phyloP scores from a whole-genome alignment of 2,888 invertebrate genomes.

The Marasmarcha lunaedactyla region DNA sequence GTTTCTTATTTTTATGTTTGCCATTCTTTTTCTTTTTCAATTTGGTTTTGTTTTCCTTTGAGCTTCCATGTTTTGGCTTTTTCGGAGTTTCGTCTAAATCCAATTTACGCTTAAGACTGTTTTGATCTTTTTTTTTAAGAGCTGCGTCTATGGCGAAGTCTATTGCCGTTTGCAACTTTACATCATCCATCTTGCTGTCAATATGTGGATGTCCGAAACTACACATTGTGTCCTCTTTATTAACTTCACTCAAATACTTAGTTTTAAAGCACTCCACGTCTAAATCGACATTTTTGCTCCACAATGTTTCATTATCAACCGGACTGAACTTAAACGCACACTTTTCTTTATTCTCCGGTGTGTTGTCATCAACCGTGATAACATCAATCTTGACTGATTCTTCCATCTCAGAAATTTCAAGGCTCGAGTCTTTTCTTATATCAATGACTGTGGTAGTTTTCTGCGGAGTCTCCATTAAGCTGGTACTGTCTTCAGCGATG shows the following conservation, averaged over 20 bases:
- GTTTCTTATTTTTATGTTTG: constrained; percentile 11
- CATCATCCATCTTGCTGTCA: background rate
- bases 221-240: constrained; percentile 18
- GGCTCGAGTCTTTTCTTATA: constrained; percentile 30
- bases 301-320: constrained; percentile 24
- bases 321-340: constrained; percentile 34
- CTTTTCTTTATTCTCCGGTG: constrained; percentile 17
- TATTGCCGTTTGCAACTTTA: constrained; percentile 15
- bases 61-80: background rate
- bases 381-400: constrained; percentile 33
- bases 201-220: constrained; percentile 19
- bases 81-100: background rate
- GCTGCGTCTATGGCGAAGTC: constrained; percentile 20
- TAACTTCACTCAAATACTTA: constrained; percentile 38
- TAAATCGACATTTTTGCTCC: constrained; percentile 25
- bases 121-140: constrained; percentile 6
- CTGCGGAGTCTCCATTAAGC: constrained; percentile 19
- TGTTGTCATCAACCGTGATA: constrained; percentile 21
- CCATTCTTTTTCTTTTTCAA: constrained; percentile 10
- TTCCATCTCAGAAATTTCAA: constrained; percentile 41
- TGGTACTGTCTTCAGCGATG: constrained; percentile 20
- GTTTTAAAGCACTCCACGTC: constrained; percentile 46
- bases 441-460: constrained; percentile 33
- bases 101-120: constrained; percentile 1
- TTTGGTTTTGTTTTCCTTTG: constrained; percentile 2